phyloP scores from a whole-genome alignment of 30 jellyfish, hydroid and myxozoan species.

The Aurelia sp. region DNA sequence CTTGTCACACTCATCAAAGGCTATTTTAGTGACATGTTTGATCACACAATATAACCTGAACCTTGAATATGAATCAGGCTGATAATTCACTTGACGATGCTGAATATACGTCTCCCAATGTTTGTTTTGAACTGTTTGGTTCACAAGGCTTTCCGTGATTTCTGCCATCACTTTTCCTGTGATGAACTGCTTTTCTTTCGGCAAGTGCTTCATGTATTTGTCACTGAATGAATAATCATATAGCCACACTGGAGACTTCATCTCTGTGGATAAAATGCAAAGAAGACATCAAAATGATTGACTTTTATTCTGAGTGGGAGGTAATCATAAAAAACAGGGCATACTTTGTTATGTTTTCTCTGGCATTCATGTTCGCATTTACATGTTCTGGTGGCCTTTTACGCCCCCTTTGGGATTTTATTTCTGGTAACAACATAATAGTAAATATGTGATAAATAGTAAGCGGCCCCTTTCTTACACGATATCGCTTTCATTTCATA shows the following conservation, averaged over 20 bases:
- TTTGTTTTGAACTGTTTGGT: slow-evolving; percentile 23
- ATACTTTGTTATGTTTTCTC: too few species aligned
- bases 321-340: too few species aligned
- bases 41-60: slow-evolving; percentile 44
- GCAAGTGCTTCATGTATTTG: slow-evolving; percentile 47
- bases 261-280: slow-evolving; percentile 19
- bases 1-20: slow-evolving; percentile 54
- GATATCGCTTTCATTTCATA: too few species aligned
- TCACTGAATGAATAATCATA: slow-evolving; percentile 64
- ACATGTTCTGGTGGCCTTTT: too few species aligned
- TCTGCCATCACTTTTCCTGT: slow-evolving; percentile 49
- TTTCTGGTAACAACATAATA: too few species aligned
- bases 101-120: slow-evolving; percentile 65
- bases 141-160: slow-evolving; percentile 38
- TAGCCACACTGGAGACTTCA: slow-evolving; percentile 57
- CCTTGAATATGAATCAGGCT: slow-evolving; percentile 57
- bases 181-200: slow-evolving; percentile 47
- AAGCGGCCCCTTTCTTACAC: too few species aligned
- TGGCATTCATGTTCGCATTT: too few species aligned
- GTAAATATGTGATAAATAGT: too few species aligned
- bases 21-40: slow-evolving; percentile 39
- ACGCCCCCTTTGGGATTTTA: too few species aligned
- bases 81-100: slow-evolving; percentile 78
- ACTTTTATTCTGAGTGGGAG: too few species aligned
- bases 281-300: too few species aligned